Percentiles rank a stretch among this genome's conserved stretches.
Conservation (phyloP, 2,888 invertebrate genomes). For the Trissoscelio sp. region DNA sequence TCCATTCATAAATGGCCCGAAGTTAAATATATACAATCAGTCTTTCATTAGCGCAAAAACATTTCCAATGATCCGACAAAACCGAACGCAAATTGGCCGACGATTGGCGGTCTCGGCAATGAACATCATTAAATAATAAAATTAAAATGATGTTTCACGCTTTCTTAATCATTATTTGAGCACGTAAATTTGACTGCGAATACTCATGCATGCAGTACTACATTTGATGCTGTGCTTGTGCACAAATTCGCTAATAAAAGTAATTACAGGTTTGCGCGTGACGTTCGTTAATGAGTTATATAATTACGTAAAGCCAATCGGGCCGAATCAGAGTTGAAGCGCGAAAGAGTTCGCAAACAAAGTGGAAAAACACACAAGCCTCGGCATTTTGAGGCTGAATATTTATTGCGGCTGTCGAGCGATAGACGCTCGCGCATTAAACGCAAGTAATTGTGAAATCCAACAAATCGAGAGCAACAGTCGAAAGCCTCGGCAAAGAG, state of each 20-base stretch:
- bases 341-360: constrained; percentile 1
- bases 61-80: neutral
- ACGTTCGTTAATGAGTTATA: constrained; percentile 55
- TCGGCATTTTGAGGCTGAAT: neutral
- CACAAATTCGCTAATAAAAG: constrained; percentile 45
- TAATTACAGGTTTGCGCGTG: constrained; percentile 54
- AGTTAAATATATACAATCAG: no score
- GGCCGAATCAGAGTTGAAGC: constrained; percentile 35
- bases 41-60: neutral
- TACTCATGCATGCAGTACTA: constrained; percentile 32
- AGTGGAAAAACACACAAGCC: constrained; percentile 16
- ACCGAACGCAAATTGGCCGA: neutral
- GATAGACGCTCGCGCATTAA: neutral
- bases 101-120: neutral
- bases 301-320: constrained; percentile 38
- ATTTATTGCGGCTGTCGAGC: neutral
- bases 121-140: neutral
- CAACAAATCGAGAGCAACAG: constrained; percentile 18
- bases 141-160: constrained; percentile 11
- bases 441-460: constrained; percentile 32
- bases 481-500: constrained; percentile 20
- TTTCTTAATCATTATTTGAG: constrained; percentile 36
- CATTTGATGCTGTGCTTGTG: constrained; percentile 17
- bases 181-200: constrained; percentile 20
- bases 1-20: no score